Conservation (phyloP, 2,797 vertebrate genomes). For the Mus caroli region DNA sequence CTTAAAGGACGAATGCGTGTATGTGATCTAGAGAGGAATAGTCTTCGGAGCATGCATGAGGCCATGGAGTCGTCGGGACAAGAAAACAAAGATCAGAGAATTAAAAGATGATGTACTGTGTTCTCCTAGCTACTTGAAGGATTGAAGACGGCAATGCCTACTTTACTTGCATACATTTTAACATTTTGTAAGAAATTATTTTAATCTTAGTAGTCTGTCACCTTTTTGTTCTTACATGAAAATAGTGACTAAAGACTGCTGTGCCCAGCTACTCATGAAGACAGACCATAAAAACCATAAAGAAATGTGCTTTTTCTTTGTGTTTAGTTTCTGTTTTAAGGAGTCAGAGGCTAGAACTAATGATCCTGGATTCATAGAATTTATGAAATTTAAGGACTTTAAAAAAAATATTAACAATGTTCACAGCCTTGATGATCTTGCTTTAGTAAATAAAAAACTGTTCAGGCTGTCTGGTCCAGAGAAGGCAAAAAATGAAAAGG, state of each 20-base stretch:
- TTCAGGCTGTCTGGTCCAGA: neutral
- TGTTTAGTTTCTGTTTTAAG: neutral
- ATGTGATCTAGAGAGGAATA: neutral
- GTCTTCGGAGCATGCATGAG: neutral
- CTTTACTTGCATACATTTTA: neutral
- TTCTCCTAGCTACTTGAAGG: neutral
- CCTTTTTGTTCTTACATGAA: neutral
- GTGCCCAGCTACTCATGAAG: neutral
- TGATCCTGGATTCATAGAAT: neutral
- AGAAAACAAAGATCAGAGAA: neutral
- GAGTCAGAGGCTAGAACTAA: neutral
- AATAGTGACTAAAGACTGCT: neutral
- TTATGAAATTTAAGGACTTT: neutral
- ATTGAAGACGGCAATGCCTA: neutral
- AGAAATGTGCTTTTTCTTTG: neutral
- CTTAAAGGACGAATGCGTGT: neutral
- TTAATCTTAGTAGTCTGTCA: neutral
- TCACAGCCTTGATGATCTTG: neutral
- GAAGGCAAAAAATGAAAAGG: neutral
- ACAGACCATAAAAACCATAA: neutral
- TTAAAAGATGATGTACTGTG: neutral
- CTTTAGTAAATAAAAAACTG: neutral
- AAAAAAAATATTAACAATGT: neutral
- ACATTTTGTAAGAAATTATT: neutral
- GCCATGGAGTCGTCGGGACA: neutral